phyloP scores from a whole-genome alignment of 1,140 invertebrate species.

The Drosophila bocki region DNA sequence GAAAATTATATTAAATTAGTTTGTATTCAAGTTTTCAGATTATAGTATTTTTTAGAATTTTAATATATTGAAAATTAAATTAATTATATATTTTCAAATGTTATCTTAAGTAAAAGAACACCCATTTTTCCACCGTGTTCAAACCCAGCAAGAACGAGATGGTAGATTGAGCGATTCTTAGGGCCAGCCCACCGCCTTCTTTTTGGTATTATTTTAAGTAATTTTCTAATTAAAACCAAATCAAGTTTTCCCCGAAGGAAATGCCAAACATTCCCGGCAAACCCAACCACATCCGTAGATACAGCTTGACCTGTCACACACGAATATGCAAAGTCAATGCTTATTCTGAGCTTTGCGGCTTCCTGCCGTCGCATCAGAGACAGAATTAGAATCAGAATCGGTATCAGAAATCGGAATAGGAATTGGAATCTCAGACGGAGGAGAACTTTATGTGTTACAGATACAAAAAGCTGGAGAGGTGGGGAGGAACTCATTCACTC shows the following conservation, averaged over 20 bases:
- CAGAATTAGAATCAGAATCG: conserved; percentile 3
- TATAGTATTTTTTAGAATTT: background rate
- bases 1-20: background rate
- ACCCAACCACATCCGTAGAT: conserved; percentile 26
- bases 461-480: conserved; percentile 46
- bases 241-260: conserved; percentile 45
- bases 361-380: conserved; percentile 46
- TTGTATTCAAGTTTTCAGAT: too few relatives aligned
- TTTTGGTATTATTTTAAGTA: conserved; percentile 80
- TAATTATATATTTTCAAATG: too few relatives aligned
- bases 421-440: conserved; percentile 20
- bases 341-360: conserved; percentile 58
- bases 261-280: conserved; percentile 44
- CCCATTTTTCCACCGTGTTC: conserved; percentile 33
- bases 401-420: conserved; percentile 16
- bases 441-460: conserved; percentile 61
- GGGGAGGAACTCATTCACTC: conserved; percentile 61
- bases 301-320: conserved; percentile 37
- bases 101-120: too few relatives aligned
- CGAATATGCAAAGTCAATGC: conserved; percentile 61
- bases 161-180: conserved; percentile 76
- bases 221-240: conserved; percentile 73
- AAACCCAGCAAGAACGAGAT: conserved; percentile 2
- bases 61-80: background rate
- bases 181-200: conserved; percentile 71